Conservation (phyloP, 2,797 vertebrate species). For the Liparis tanakae region DNA sequence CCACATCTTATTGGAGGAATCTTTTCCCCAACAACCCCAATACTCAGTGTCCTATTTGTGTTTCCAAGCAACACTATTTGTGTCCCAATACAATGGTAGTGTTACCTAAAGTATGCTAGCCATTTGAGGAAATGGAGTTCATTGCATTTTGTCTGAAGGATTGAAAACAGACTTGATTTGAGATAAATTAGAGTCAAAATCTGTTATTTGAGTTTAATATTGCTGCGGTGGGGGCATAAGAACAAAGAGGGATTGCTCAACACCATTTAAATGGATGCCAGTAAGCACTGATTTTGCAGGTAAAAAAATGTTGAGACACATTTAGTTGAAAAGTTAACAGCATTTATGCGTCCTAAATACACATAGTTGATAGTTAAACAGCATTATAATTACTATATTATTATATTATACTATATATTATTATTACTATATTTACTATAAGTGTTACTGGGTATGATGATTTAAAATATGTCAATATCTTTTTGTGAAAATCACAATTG, state of each 20-base stretch:
- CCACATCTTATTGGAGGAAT: constrained; percentile 35
- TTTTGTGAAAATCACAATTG: background rate
- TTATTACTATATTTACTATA: background rate
- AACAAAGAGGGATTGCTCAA: background rate
- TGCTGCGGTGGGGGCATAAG: background rate
- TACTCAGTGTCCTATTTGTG: constrained; percentile 51
- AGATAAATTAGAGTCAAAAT: constrained; percentile 15
- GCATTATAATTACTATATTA: constrained; percentile 2
- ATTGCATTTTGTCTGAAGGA: constrained; percentile 20
- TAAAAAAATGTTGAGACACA: background rate
- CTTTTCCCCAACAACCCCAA: constrained; percentile 26
- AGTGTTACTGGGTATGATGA: background rate
- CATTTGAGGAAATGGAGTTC: constrained; percentile 31
- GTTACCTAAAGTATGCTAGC: constrained; percentile 24
- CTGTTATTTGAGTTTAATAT: background rate
- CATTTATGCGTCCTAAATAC: background rate
- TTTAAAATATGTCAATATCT: background rate
- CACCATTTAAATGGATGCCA: background rate
- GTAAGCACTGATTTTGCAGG: background rate
- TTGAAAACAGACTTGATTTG: constrained; percentile 11
- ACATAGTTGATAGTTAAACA: background rate
- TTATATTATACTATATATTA: no score
- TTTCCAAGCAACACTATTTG: constrained; percentile 33
- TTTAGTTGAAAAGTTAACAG: background rate
- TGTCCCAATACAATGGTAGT: constrained; percentile 29